Base-by-base conservation (phyloP, 2,888 invertebrate genomes). In the Eupithecia vulgata region DNA sequence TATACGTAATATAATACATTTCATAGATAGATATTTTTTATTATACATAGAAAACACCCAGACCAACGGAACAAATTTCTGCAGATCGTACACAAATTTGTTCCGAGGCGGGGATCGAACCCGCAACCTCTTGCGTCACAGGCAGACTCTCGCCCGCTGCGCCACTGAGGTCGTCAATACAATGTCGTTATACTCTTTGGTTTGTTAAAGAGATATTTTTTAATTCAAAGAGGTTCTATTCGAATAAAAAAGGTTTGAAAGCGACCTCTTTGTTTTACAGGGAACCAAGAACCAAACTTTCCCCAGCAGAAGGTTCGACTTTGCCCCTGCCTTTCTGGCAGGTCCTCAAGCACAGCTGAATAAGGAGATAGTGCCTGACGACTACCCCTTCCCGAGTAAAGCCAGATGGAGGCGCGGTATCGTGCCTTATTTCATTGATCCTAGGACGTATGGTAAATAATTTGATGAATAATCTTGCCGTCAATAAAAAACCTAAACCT, bases 401-500 rank as follows among this genome's bases (percentile, higher is more conserved):
- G 78, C 80, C 0, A 78, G 84, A 4, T 93, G 92, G 89, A 85
- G 81, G 25, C 84, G 88, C 66, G 93, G 90, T 52, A 90, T 94
- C 5, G 81, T 94, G 2, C 93, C 93, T 0, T 94, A 87, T 74
- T 93, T 88, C 72, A 92, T 93, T 15, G 92, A 94, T 73, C 81
- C 90, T 2, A 92, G 84, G 72, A 91, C 90, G 42, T 93, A 94
- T 72, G 93, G 93, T 90, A 70, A 62, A n/a, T 30, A 30, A 30
- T 17, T 17, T 42, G 42, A 42, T 15, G 15, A 15, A 40, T 13
- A 6, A 48, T 48, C 7, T 48, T 3, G 8, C n/a, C 48, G n/a
- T 21, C 48, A 45, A 45, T 5, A 48, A n/a, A n/a, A n/a, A n/a
- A n/a, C n/a, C n/a, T n/a, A n/a, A n/a, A n/a, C n/a, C n/a, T n/a